A percentile compares a stretch with the other conserved stretches of the same genome.
phyloP scores from a whole-genome alignment of 2,888 invertebrate species.

The Aphidoletes aphidimyza region DNA sequence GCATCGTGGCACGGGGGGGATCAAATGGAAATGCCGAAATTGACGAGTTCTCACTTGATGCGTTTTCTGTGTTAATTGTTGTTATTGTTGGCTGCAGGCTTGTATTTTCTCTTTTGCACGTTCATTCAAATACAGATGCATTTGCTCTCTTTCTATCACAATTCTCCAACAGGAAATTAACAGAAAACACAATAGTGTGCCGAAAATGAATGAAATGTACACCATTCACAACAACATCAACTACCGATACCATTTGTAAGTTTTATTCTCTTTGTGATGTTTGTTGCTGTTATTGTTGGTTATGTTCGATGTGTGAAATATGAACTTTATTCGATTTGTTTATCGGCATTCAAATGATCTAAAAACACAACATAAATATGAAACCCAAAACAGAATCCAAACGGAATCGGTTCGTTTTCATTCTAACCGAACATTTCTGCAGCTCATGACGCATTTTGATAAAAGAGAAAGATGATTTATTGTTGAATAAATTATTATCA shows the following conservation, averaged over 20 bases:
- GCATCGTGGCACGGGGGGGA: no score
- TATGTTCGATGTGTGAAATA: background rate
- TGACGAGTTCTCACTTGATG: constrained; percentile 1
- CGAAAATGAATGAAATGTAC: background rate
- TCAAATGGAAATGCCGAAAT: constrained; percentile 16
- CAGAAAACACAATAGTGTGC: no score
- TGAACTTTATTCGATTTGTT: background rate
- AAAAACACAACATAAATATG: background rate
- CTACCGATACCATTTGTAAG: background rate
- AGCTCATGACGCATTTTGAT: no score
- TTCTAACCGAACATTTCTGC: no score
- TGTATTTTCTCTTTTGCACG: background rate
- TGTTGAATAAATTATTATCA: no score
- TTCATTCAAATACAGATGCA: no score
- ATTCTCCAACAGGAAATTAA: background rate
- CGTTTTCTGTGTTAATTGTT: constrained; percentile 19
- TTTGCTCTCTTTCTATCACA: background rate
- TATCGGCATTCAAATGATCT: background rate
- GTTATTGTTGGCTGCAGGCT: background rate
- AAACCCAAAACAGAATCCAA: no score
- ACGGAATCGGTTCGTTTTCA: no score
- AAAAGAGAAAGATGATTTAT: no score
- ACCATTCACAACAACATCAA: background rate
- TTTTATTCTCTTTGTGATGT: background rate
- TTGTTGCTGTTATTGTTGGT: no score